These are phyloP conservation scores for Anguilla megastoma DNA, from an alignment of 2,797 vertebrate species.

Conservation along the genomic window DNA sequence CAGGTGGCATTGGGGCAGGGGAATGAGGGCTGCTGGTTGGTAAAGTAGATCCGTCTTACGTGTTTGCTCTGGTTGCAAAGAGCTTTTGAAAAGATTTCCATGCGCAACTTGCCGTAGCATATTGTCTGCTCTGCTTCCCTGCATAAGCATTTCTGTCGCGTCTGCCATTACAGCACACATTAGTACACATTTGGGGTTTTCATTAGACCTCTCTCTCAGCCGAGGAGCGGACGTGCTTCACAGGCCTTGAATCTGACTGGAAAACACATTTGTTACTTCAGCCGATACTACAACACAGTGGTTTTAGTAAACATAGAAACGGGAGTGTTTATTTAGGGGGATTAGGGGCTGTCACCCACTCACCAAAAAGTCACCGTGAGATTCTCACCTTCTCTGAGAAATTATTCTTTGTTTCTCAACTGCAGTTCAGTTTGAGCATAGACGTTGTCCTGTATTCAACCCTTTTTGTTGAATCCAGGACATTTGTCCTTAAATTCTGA, in stretches of 20 bases:
- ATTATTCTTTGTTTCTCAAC: not conserved
- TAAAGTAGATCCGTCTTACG: conserved; percentile 47
- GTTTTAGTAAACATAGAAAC: not conserved
- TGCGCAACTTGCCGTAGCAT: conserved; percentile 39
- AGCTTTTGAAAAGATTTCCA: conserved; percentile 38
- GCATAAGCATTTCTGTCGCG: not conserved
- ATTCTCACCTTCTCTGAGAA: not conserved
- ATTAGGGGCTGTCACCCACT: not conserved
- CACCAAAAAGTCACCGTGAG: not conserved
- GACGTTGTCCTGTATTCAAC: too few relatives aligned
- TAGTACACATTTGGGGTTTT: not conserved
- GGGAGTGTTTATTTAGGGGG: not conserved
- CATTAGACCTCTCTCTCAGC: not conserved
- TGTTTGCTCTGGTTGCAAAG: conserved; percentile 49
- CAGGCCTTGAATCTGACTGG: not conserved
- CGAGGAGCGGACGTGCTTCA: not conserved
- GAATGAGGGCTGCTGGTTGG: conserved; percentile 44
- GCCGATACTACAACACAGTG: not conserved
- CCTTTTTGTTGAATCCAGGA: too few relatives aligned
- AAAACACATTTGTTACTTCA: conserved; percentile 1
- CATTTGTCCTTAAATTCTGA: too few relatives aligned
- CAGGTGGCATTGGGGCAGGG: conserved; percentile 43
- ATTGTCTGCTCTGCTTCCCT: not conserved
- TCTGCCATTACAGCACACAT: conserved; percentile 7
- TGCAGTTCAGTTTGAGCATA: not conserved